A percentile compares a stretch with the other conserved stretches of the same genome.
Conservation (phyloP, 2,113 vertebrate genomes). For the Syngnathoides biaculeatus region DNA sequence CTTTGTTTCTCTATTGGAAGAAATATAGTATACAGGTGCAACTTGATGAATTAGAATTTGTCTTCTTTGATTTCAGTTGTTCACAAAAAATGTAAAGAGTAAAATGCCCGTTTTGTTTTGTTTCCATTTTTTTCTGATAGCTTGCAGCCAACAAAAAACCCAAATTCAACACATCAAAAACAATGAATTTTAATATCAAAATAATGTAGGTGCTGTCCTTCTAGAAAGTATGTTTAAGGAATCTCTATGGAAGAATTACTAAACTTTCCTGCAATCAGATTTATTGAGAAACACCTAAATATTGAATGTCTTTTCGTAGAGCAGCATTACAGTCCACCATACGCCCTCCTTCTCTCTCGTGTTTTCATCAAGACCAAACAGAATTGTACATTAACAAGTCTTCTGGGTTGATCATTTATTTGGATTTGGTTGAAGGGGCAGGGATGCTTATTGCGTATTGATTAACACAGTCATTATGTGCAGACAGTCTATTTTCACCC, state of each 20-base stretch:
- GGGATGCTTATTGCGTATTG: background rate
- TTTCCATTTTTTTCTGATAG: no score
- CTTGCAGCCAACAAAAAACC: no score
- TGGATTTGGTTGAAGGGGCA: background rate
- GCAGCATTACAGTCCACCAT: background rate
- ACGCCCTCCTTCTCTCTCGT: background rate
- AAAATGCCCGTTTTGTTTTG: no score
- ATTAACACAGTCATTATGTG: background rate
- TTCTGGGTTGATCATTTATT: background rate
- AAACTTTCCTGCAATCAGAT: background rate
- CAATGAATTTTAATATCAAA: background rate
- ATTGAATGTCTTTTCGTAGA: background rate
- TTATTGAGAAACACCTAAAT: background rate
- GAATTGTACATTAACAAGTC: background rate
- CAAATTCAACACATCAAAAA: background rate
- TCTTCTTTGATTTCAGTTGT: no score
- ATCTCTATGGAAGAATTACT: background rate
- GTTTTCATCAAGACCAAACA: background rate
- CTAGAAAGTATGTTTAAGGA: background rate
- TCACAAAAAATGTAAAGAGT: no score
- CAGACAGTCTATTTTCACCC: no score
- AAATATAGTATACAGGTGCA: no score
- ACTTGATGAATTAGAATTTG: no score
- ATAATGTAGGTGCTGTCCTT: no score
- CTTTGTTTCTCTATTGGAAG: background rate